phyloP scores from a whole-genome alignment of 64 coral and sea anemone genomes.

The Acropora yongei region DNA sequence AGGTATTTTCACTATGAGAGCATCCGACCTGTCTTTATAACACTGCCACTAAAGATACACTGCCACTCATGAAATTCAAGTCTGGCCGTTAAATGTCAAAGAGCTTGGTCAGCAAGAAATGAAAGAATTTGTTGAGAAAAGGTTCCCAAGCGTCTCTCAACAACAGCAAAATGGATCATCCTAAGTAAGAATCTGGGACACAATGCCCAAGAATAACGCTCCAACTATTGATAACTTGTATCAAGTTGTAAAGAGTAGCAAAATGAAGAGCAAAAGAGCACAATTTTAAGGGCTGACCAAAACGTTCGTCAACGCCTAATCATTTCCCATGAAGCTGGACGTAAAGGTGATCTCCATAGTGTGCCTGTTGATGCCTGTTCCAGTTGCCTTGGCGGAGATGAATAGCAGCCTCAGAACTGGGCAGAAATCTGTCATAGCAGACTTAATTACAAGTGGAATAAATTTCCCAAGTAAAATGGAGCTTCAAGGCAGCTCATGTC shows the following conservation, averaged over 20 bases:
- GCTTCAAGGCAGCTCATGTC: conserved; percentile 59
- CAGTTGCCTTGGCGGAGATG: conserved; percentile 75
- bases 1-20: conserved; percentile 42
- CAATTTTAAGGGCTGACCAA: conserved; percentile 51
- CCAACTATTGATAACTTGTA: conserved; percentile 62
- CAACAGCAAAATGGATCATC: not conserved
- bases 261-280: conserved; percentile 41
- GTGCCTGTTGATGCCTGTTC: conserved; percentile 70
- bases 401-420: conserved; percentile 76
- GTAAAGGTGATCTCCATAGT: conserved; percentile 71
- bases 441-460: conserved; percentile 64
- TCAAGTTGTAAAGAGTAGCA: conserved; percentile 56
- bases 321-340: conserved; percentile 66
- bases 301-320: conserved; percentile 68
- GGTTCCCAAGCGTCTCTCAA: not conserved
- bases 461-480: conserved; percentile 58
- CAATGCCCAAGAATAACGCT: conserved; percentile 66
- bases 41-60: conserved; percentile 52
- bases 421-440: conserved; percentile 70
- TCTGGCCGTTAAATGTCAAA: conserved; percentile 24
- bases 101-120: conserved; percentile 20
- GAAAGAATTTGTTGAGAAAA: conserved; percentile 27
- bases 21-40: conserved; percentile 39
- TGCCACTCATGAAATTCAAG: conserved; percentile 40
- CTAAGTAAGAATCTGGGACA: not conserved